Evolutionary conservation across 2,113 vertebrate genomes (phyloP).

Genomic region (Lepus americanus): DNA sequence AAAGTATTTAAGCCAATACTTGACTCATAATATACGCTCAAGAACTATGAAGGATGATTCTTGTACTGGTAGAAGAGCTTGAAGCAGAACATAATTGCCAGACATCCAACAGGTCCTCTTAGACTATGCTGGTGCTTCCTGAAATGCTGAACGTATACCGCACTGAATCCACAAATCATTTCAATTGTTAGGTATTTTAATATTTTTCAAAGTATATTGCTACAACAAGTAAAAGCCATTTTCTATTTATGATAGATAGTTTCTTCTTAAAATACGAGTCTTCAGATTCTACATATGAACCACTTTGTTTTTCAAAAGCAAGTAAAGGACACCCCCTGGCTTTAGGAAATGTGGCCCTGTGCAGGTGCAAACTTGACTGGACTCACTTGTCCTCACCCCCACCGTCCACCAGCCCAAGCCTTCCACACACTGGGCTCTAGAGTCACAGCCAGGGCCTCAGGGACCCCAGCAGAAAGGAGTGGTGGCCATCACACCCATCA

Average conservation of each 20-base stretch:
- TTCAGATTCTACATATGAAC: conserved; percentile 5
- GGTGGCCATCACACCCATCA: fast-evolving
- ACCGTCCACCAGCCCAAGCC: neutral
- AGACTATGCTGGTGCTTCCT: neutral
- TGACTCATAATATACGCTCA: neutral
- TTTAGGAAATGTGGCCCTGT: neutral
- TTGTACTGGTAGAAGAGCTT: neutral
- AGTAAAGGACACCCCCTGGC: neutral
- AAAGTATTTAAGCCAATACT: neutral
- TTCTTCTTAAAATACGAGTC: conserved; percentile 14
- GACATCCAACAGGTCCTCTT: neutral
- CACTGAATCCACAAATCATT: neutral
- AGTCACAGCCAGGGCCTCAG: neutral
- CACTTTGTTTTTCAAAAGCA: neutral
- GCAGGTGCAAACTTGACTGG: neutral
- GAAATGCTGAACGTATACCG: neutral
- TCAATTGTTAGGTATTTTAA: neutral
- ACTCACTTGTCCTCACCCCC: too few species aligned
- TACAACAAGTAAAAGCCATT: neutral
- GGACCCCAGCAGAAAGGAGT: neutral
- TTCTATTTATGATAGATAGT: neutral
- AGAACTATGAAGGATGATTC: neutral
- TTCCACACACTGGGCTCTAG: neutral
- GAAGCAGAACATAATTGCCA: neutral
- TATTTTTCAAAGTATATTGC: neutral